Evolutionary conservation across 2,113 vertebrate species (phyloP).

Genomic region (Trachemys scripta): DNA sequence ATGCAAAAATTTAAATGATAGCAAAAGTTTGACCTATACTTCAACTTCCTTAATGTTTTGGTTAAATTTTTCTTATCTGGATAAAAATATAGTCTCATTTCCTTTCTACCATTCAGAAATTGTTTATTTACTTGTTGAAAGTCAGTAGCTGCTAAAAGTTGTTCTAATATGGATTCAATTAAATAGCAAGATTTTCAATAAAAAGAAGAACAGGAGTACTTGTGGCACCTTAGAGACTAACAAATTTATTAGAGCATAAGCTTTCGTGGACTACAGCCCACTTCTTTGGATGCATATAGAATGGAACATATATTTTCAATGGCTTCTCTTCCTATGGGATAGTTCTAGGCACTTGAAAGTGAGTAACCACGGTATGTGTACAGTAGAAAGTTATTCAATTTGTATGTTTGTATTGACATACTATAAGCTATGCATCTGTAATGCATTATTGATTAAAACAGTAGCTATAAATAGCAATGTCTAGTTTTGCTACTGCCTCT

Average conservation of each 20-base stretch:
- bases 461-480: slow-evolving; percentile 53
- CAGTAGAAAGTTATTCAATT: not conserved
- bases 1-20: not conserved
- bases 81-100: slow-evolving; percentile 6
- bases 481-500: not conserved
- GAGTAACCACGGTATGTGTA: rapidly evolving
- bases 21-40: not conserved
- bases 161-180: slow-evolving; percentile 5
- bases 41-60: not conserved
- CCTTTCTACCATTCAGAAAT: not conserved
- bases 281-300: too few relatives aligned
- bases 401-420: not conserved
- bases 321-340: not conserved
- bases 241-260: too few relatives aligned
- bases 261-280: too few relatives aligned
- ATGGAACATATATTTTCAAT: not conserved
- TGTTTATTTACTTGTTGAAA: slow-evolving; percentile 20
- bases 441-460: slow-evolving; percentile 72
- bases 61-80: not conserved
- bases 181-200: not conserved
- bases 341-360: not conserved
- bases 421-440: not conserved
- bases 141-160: slow-evolving; percentile 1
- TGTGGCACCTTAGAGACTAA: too few relatives aligned
- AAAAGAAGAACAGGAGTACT: too few relatives aligned